These are phyloP conservation scores for Papilio elwesi DNA, from an alignment of 2,888 invertebrate genomes.

Conservation along the genomic window DNA sequence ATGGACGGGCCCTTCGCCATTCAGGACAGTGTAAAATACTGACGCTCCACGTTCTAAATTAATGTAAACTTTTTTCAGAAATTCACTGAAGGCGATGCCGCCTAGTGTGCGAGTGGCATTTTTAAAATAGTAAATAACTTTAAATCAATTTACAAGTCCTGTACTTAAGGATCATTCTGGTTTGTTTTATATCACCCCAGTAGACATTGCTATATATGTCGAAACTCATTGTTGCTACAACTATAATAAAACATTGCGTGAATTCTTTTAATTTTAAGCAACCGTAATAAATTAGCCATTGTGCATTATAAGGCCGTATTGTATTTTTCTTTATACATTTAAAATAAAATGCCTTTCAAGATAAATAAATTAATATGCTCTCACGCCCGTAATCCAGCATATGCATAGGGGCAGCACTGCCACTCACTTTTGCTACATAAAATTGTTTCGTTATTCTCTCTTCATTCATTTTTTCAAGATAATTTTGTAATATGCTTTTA, in stretches of 20 bases:
- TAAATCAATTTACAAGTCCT: constrained; percentile 28
- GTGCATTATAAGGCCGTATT: constrained; percentile 53
- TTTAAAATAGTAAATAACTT: constrained; percentile 41
- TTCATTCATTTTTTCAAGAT: no score
- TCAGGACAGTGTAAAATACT: constrained; percentile 68
- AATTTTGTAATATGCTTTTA: constrained; percentile 42
- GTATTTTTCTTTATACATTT: constrained; percentile 59
- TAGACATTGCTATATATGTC: constrained; percentile 71
- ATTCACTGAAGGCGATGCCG: constrained; percentile 70
- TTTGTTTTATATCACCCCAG: constrained; percentile 46
- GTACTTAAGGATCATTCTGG: constrained; percentile 45
- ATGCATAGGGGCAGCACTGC: no score
- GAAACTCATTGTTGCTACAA: constrained; percentile 64
- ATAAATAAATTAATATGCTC: constrained; percentile 45
- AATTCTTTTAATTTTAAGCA: constrained; percentile 60
- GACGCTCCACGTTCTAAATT: constrained; percentile 71
- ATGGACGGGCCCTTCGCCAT: constrained; percentile 66
- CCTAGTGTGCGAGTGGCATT: constrained; percentile 63
- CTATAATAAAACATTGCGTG: constrained; percentile 63
- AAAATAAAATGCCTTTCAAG: constrained; percentile 51
- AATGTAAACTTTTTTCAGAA: constrained; percentile 75
- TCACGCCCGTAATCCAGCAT: no score
- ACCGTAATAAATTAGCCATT: constrained; percentile 75
- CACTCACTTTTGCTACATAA: no score
- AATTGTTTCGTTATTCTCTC: no score